Evolutionary conservation across 2,113 vertebrate genomes (phyloP).

Genomic region (Tretioscincus oriximinensis): DNA sequence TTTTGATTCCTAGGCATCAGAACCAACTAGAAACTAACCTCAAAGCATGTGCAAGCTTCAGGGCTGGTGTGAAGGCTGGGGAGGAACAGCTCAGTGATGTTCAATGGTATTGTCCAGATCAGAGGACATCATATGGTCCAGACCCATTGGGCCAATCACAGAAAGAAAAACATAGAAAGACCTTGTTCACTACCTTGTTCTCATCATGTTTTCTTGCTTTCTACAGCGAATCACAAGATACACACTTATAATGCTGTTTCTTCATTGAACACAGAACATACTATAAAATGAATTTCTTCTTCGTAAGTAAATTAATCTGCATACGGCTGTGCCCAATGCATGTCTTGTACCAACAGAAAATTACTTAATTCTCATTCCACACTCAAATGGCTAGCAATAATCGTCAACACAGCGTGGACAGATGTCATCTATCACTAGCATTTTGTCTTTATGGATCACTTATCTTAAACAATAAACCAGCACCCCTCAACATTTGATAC

Average conservation of each 20-base stretch:
- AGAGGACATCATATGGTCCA: too few relatives aligned
- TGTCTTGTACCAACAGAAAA: neutral
- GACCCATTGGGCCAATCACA: neutral
- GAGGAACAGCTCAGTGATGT: too few relatives aligned
- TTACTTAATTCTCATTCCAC: neutral
- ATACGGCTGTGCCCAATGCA: neutral
- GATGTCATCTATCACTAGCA: neutral
- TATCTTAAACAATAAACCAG: neutral
- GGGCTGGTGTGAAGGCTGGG: too few relatives aligned
- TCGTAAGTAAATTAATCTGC: slow-evolving; percentile 4
- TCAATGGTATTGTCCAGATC: too few relatives aligned
- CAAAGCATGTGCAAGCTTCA: too few relatives aligned
- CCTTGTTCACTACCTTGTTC: neutral
- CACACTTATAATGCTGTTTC: neutral
- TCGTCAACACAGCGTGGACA: neutral
- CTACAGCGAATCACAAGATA: neutral
- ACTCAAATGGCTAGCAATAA: neutral
- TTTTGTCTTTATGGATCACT: neutral
- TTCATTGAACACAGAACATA: neutral
- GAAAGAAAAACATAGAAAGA: too few relatives aligned
- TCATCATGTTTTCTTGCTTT: neutral
- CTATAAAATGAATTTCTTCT: neutral
- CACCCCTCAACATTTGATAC: neutral
- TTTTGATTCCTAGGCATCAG: too few relatives aligned
- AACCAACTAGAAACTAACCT: too few relatives aligned